These are phyloP conservation scores for Microcebus ravelobensis DNA, from an alignment of 2,113 vertebrate genomes.

Conservation along the genomic window DNA sequence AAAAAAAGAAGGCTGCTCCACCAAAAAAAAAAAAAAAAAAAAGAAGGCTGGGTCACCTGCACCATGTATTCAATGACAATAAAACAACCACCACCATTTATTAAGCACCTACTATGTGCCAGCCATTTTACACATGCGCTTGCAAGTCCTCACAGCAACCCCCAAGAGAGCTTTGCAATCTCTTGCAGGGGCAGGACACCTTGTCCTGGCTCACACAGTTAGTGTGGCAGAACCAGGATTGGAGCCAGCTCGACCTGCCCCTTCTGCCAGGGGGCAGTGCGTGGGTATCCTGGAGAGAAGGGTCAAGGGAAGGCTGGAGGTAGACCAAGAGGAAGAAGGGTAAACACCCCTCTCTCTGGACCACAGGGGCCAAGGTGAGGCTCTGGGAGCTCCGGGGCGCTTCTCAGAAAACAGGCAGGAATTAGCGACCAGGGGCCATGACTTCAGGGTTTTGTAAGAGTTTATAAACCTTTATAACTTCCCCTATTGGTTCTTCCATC, in stretches of 20 bases:
- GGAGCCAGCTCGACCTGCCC: neutral
- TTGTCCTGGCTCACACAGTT: neutral
- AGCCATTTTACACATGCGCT: neutral
- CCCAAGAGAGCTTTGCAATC: neutral
- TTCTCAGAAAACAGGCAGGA: slow-evolving; percentile 50
- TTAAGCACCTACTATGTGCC: neutral
- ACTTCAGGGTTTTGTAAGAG: slow-evolving; percentile 28
- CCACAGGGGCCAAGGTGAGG: neutral
- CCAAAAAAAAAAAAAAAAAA: neutral
- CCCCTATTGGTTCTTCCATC: neutral
- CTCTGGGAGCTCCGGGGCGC: neutral
- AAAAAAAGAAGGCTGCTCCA: neutral
- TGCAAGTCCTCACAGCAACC: neutral
- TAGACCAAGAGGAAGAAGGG: neutral
- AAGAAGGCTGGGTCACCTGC: neutral
- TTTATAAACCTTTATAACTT: slow-evolving; percentile 8
- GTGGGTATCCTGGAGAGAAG: neutral
- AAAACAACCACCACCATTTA: neutral
- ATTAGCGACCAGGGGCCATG: neutral
- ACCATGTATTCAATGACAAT: neutral
- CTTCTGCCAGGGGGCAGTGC: neutral
- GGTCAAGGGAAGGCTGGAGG: neutral
- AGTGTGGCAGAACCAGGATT: neutral
- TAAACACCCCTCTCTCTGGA: neutral
- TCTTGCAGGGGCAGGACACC: neutral